Percentiles rank a stretch among this genome's conserved stretches.
phyloP scores from a whole-genome alignment of 2,888 invertebrate species.

The Sesia apiformis region DNA sequence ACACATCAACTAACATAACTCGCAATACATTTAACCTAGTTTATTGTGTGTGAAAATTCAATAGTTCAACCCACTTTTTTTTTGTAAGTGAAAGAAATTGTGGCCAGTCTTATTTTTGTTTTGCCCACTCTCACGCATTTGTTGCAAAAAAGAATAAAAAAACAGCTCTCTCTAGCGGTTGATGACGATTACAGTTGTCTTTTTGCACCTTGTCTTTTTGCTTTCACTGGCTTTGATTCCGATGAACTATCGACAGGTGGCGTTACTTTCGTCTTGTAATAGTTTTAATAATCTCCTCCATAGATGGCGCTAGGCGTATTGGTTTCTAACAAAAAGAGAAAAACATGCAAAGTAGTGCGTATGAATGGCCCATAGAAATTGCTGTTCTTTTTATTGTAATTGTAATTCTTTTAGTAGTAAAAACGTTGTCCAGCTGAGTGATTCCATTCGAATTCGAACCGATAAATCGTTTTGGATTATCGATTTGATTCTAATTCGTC shows the following conservation, averaged over 20 bases:
- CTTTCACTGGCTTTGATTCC: constrained; percentile 1
- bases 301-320: constrained; percentile 33
- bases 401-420: too few relatives aligned
- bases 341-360: constrained; percentile 5
- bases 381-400: too few relatives aligned
- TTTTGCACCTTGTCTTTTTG: constrained; percentile 11
- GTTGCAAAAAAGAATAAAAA: constrained; percentile 32
- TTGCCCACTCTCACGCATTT: background rate
- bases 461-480: too few relatives aligned
- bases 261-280: constrained; percentile 6
- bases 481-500: too few relatives aligned
- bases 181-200: constrained; percentile 17
- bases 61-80: background rate
- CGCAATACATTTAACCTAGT: too few relatives aligned
- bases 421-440: too few relatives aligned
- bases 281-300: constrained; percentile 3
- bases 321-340: constrained; percentile 18
- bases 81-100: background rate
- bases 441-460: too few relatives aligned
- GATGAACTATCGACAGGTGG: constrained; percentile 19
- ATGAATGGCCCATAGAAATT: background rate
- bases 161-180: constrained; percentile 54
- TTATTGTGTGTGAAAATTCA: too few relatives aligned
- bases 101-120: background rate
- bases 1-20: too few relatives aligned